Evolutionary conservation across 2,888 invertebrate genomes (phyloP), one percentile per base, ranked within the genome.

Genomic region (Drosophila maculinotata): DNA sequence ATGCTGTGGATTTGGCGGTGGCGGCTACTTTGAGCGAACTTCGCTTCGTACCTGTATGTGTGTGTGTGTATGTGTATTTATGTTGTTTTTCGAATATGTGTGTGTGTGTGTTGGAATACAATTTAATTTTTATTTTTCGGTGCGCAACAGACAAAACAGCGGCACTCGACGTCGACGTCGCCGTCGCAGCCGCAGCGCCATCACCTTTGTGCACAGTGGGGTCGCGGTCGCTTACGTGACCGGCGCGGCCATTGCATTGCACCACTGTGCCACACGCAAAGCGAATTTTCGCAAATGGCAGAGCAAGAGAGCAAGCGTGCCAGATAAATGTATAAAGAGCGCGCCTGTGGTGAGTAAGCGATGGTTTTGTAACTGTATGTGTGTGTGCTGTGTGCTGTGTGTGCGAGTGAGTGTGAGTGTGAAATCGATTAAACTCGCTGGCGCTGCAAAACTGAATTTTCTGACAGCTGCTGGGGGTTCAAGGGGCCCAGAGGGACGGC

Each of bases 391-490:
- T n/a, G n/a, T n/a, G n/a, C n/a, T n/a, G n/a, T n/a, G 25, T 44
- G 17, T 14, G 39, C 25, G 14, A n/a, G 44, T 38, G 28, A 30
- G 41, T 63, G 35, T 36, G 36, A 49, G 48, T 59, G 65, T 59
- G 56, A 76, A 72, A 72, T 72, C 72, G 72, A 75, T 76, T 73
- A 65, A 73, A 53, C 70, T 60, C 15, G 53, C 64, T 75, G 57
- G 64, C 76, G 42, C 47, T 70, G 76, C 71, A 76, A 20, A 70
- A 69, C 54, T 65, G 59, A 75, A 72, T 64, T 64, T 69, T 75
- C 65, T 26, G 76, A 75, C 64, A 70, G 76, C 71, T 69, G 64
- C 49, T 69, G 54, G 31, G 35, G 33, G 25, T 30, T 60, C 38
- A 38, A 59, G 48, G 12, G 15, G 17, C 4, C 0, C 17, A 9